Conservation (phyloP, 2,113 vertebrate species). For the Halcyon senegalensis region DNA sequence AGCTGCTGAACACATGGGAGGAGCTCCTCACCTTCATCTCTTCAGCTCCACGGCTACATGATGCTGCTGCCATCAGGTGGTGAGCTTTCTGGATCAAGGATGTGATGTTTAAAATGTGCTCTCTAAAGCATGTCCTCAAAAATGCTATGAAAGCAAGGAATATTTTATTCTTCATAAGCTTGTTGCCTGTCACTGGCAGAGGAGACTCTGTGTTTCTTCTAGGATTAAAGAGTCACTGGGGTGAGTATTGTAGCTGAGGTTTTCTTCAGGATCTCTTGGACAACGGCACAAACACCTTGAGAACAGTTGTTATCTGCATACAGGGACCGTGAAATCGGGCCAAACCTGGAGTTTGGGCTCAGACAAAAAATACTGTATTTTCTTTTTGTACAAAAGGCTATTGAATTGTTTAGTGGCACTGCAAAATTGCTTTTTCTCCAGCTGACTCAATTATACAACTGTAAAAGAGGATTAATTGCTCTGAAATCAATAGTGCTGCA, state of each 20-base stretch:
- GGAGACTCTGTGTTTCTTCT: not conserved
- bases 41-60: accelerated
- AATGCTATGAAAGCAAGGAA: not conserved
- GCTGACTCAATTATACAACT: not conserved
- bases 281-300: not conserved
- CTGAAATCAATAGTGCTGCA: not conserved
- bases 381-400: not conserved
- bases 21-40: accelerated
- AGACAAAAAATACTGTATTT: not conserved
- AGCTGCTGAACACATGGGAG: not conserved
- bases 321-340: not conserved
- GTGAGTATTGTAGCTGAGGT: not conserved
- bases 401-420: not conserved
- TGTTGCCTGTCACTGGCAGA: not conserved
- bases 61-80: not conserved
- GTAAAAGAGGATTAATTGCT: constrained; percentile 23
- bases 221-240: not conserved
- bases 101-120: not conserved
- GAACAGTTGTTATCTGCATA: not conserved
- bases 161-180: not conserved
- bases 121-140: not conserved
- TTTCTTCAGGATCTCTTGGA: not conserved
- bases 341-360: not conserved
- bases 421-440: not conserved
- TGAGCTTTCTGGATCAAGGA: not conserved